These are phyloP conservation scores for Tenthredo notha DNA, from an alignment of 2,888 invertebrate species.

Conservation along the genomic window DNA sequence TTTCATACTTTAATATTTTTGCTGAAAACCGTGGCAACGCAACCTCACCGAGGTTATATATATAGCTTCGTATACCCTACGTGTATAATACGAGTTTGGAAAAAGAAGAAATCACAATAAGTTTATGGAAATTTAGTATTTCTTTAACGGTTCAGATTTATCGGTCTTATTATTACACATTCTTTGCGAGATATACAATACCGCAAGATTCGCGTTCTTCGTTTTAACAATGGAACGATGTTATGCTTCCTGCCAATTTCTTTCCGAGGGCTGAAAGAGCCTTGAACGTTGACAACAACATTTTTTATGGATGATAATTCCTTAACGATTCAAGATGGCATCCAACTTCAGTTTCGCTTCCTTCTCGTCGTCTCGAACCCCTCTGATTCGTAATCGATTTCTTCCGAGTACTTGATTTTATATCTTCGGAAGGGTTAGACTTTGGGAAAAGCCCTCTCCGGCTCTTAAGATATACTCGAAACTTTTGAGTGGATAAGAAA, in stretches of 20 bases:
- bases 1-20: conserved; percentile 47
- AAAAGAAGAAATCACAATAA: conserved; percentile 30
- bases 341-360: not conserved
- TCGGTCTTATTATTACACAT: conserved; percentile 36
- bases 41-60: not conserved
- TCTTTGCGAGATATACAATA: conserved; percentile 5
- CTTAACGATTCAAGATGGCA: conserved; percentile 29
- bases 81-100: not conserved
- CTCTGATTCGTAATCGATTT: conserved; percentile 45
- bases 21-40: conserved; percentile 14
- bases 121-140: conserved; percentile 40
- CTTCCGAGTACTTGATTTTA: conserved; percentile 46
- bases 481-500: conserved; percentile 16
- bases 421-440: conserved; percentile 34
- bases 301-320: conserved; percentile 11
- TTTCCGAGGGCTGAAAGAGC: not conserved
- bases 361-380: conserved; percentile 16
- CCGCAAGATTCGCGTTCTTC: not conserved
- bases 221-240: not conserved
- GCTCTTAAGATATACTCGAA: not conserved
- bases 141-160: conserved; percentile 36
- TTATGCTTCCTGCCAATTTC: conserved; percentile 23
- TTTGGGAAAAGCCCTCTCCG: not conserved
- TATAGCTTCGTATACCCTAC: not conserved
- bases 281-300: not conserved